Base-by-base conservation (phyloP, 2,113 vertebrate genomes). In the Calonectris borealis region DNA sequence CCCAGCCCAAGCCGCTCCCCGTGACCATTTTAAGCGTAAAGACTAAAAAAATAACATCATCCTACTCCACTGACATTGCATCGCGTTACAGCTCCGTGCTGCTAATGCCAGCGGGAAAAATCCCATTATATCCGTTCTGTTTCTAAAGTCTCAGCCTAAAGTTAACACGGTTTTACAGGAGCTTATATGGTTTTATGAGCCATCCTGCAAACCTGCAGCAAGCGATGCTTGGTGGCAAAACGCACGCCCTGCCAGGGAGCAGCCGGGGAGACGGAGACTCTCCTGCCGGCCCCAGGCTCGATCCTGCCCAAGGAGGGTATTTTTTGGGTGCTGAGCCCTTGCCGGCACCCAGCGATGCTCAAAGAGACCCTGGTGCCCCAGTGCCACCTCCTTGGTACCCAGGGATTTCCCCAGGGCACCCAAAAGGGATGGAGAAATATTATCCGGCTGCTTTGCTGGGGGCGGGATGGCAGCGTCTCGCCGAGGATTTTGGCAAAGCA, bases 241-340 rank as follows among this genome's bases (percentile, higher is more conserved):
- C 2, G 7, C 16, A 8, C 5, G 0, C 17, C 36, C 29, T 66
- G 46, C 51, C 51, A 26, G 24, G 55, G 36, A 77, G 78, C 36
- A 46, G 70, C 40, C 0, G 0, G 36, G 27, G 62, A 26, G 27
- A 49, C 1, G 17, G 49, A 40, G 38, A 24, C 17, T 46, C 11
- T 52, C 49, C 51, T 36, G 48, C 19, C 17, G 1, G 2, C 2
- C 18, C 64, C 0, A 1, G 32, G 46, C 26, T 71, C 66, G 7
- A 0, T 29, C 19, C 58, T 73, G 66, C 25, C 34, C 31, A 11
- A 34, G 27, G 40, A 40, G 32, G 42, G 10, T 44, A 12, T 10
- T 32, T 69, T 73, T 17, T 48, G 68, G 54, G 38, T 69, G 49
- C 49, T 69, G 48, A 75, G 25, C 32, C 49, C 32, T 46, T 34